Evolutionary conservation across 2,888 invertebrate genomes (phyloP), one percentile per base, ranked within the genome.

Genomic region (Charanyca ferruginea): DNA sequence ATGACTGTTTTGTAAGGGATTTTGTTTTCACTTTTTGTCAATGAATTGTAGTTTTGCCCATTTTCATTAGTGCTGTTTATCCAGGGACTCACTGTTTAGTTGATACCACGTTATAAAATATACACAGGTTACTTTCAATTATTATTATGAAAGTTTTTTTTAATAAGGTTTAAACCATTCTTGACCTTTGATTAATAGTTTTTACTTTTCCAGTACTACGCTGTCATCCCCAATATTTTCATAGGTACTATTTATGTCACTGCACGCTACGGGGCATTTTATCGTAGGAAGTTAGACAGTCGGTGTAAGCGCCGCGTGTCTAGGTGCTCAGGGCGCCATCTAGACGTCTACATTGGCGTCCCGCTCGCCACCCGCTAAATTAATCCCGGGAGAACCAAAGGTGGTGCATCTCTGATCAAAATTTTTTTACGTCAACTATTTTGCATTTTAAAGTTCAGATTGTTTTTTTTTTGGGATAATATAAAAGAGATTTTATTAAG

Each of bases 261-360:
- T 69, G 59, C 28, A 28, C 77, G 58, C 77, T 73, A 74, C 66
- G 68, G 75, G 77, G 73, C 80, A 77, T 86, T 89, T 86, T 88
- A 89, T 87, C 87, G 87, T 87, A 84, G 89, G 88, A 92, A 91
- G 89, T 90, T 90, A 83, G 87, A 80, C 77, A 78, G 79, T 72
- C 71, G 80, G 83, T 85, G 88, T 88, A 90, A 90, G 85, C 84
- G 81, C 86, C 84, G 87, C 89, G 88, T 89, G 89, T 70, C 82
- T 85, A 86, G 90, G 90, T 90, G 88, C 90, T 91, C 90, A 87
- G 87, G 88, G 89, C 92, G 93, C 91, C 92, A 94, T 94, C 91
- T 94, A 95, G 95, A 95, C 95, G 95, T 95, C 95, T 95, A 94
- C 91, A 95, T 94, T 91, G 94, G 89, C 91, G 88, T 89, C 87